Base-by-base conservation (phyloP, 2,113 vertebrate genomes). In the Cephalopterus ornatus region DNA sequence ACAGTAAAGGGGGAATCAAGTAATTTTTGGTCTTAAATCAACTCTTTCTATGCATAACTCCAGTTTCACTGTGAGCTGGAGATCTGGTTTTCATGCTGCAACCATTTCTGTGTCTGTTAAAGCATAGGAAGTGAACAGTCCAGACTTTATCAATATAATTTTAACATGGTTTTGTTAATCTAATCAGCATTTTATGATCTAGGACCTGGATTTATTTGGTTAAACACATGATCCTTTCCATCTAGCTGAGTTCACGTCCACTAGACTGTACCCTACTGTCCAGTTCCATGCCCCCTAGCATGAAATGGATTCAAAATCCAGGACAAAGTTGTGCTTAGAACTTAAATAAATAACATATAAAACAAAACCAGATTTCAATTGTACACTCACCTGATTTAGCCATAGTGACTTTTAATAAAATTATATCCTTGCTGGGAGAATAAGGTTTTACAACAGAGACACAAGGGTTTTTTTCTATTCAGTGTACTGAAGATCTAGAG, bases 211-310 rank as follows among this genome's bases (percentile, higher is more conserved):
- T 92, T 93, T 86, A 42, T 78, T 35, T 92, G 21, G 20, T 49
- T 80, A 73, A 85, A 76, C 21, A 9, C 9, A 26, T 21, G 8
- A 59, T 28, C 14, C 14, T 88, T 76, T 90, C 58, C 67, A 49
- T 13, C n/a, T 72, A 8, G 3, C 41, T 44, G 26, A 32, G 28
- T 41, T 41, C 52, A 47, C 0, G 0, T 15, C 27, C 39, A 49
- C 11, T 53, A 53, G 35, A 47, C 68, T 52, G 32, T 49, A 14
- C 11, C 46, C 33, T 44, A 35, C 41, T 37, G 42, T 44, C 26
- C 71, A 46, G 61, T 46, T 79, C 16, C 56, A 32, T 8, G 83
- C 20, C 27, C 14, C 10, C 37, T n/a, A 56, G 46, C 18, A 41
- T 14, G n/a, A 16, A 49, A 70, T 70, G 4, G 6, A 56, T 52